A percentile compares a stretch with the other conserved stretches of the same genome.
These are phyloP conservation scores for Dendronephthya gigantea DNA, from an alignment of 64 coral and sea anemone species.

Conservation along the genomic window DNA sequence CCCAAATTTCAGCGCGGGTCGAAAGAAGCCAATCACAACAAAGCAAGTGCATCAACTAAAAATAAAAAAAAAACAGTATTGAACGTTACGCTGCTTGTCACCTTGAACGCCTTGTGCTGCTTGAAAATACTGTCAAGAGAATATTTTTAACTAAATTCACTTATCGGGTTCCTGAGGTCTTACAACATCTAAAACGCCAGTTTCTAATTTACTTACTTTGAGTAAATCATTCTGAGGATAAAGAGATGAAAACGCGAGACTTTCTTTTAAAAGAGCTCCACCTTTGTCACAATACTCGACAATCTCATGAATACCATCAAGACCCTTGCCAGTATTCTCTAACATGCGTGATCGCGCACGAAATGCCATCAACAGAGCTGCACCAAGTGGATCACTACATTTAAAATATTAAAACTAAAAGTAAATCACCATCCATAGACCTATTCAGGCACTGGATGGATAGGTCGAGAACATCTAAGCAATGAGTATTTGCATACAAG, in stretches of 20 bases:
- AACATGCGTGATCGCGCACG: not conserved
- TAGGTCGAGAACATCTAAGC: no score
- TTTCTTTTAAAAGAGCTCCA: conserved; percentile 20
- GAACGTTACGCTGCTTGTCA: no score
- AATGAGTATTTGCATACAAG: no score
- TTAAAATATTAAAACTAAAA: not conserved
- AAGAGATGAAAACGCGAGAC: not conserved
- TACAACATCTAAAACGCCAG: no score
- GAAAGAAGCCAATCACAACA: conserved; percentile 7
- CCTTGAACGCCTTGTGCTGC: no score
- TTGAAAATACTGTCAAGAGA: not conserved
- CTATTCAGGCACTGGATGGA: no score
- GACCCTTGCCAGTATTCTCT: not conserved
- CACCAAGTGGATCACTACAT: conserved; percentile 10
- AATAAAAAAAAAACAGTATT: no score
- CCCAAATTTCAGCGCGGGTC: not conserved
- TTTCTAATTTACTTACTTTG: not conserved
- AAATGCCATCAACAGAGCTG: not conserved
- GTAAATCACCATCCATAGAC: no score
- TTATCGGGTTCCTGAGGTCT: no score
- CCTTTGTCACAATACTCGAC: conserved; percentile 15
- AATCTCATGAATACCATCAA: not conserved
- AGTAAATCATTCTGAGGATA: not conserved
- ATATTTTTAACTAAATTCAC: no score
- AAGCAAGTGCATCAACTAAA: conserved; percentile 9